phyloP scores from a whole-genome alignment of 1,140 invertebrate genomes.

The Drosophila neocordata region DNA sequence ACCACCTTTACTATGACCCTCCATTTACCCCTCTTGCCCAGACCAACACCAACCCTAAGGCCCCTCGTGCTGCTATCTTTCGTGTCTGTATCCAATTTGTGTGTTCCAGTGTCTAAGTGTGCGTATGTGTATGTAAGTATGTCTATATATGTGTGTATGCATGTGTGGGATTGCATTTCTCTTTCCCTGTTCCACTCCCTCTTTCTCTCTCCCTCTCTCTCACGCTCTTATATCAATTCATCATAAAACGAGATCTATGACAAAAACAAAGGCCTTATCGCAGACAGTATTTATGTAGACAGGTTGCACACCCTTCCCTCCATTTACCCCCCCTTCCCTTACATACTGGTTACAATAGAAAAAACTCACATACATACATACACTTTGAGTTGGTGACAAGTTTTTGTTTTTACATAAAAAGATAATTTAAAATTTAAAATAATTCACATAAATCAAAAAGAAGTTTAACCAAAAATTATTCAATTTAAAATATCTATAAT shows the following conservation, averaged over 20 bases:
- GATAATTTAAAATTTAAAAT: conserved; percentile 60
- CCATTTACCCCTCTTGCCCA: too few species aligned
- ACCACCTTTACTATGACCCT: too few species aligned
- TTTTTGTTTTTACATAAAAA: not conserved
- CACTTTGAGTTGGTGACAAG: conserved; percentile 15
- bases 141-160: not conserved
- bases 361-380: conserved; percentile 44
- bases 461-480: conserved; percentile 3
- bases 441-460: conserved; percentile 56
- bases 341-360: too few species aligned
- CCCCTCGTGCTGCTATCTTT: not conserved
- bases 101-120: conserved; percentile 35
- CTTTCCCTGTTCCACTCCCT: conserved; percentile 27
- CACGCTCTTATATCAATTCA: conserved; percentile 71
- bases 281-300: conserved; percentile 82
- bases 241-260: conserved; percentile 83
- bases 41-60: not conserved
- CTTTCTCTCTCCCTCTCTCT: conserved; percentile 25
- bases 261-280: conserved; percentile 82
- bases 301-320: conserved; percentile 74
- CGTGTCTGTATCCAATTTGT: conserved; percentile 50
- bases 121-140: conserved; percentile 18
- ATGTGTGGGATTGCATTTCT: conserved; percentile 37
- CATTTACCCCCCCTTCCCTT: not conserved
- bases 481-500: not conserved